Evolutionary conservation across 2,113 vertebrate genomes (phyloP).

Genomic region (Varanus salvator): DNA sequence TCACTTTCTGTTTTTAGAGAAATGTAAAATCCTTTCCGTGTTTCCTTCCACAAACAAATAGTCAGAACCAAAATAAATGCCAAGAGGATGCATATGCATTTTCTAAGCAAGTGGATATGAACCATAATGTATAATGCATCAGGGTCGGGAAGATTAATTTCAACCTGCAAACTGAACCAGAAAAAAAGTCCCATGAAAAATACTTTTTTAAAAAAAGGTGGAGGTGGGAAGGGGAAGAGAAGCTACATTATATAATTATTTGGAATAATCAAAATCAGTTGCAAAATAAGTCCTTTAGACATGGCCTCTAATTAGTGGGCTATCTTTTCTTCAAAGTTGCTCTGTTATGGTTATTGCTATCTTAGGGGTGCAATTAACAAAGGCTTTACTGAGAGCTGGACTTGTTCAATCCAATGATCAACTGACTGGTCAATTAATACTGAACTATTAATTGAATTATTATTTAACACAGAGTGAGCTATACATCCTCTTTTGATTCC

Average conservation of each 20-base stretch:
- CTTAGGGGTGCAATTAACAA: not conserved
- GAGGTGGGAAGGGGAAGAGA: not conserved
- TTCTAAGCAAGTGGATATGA: slow-evolving; percentile 77
- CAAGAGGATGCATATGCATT: slow-evolving; percentile 68
- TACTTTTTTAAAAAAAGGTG: slow-evolving; percentile 1
- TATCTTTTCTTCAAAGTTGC: not conserved
- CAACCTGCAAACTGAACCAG: slow-evolving; percentile 62
- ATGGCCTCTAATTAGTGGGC: not conserved
- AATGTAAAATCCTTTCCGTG: slow-evolving; percentile 70
- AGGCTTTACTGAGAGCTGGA: not conserved
- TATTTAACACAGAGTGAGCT: too few relatives aligned
- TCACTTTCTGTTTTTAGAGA: slow-evolving; percentile 56
- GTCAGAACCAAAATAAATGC: slow-evolving; percentile 70
- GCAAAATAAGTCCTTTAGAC: not conserved
- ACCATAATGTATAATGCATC: slow-evolving; percentile 75
- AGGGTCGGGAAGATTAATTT: slow-evolving; percentile 30
- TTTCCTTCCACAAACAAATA: slow-evolving; percentile 80
- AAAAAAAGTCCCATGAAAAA: slow-evolving; percentile 21
- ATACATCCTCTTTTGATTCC: too few relatives aligned
- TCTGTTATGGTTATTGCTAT: not conserved
- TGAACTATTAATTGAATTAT: too few relatives aligned
- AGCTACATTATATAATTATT: not conserved
- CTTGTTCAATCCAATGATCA: not conserved
- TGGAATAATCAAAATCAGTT: not conserved
- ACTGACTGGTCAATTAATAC: too few relatives aligned